Conservation (phyloP, 2,113 vertebrate species). For the Ciconia stormi region DNA sequence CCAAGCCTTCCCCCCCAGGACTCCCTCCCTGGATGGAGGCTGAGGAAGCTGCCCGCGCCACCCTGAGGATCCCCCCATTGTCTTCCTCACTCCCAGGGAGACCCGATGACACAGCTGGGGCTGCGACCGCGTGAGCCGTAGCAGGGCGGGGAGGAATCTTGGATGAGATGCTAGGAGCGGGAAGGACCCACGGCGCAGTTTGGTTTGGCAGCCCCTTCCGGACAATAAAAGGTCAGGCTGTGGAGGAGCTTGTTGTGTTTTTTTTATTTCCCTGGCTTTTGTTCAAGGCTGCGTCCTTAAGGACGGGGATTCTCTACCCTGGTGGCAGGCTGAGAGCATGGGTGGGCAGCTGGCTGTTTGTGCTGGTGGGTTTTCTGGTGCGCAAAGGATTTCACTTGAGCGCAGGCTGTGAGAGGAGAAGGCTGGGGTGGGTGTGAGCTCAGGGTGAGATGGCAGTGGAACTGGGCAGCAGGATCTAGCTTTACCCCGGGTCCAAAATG, state of each 20-base stretch:
- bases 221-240: slow-evolving; percentile 54
- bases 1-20: background rate
- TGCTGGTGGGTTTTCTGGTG: background rate
- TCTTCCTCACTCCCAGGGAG: background rate
- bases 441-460: rapidly evolving
- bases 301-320: background rate
- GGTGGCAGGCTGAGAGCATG: slow-evolving; percentile 18
- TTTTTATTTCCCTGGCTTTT: slow-evolving; percentile 41
- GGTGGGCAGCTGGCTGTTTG: slow-evolving; percentile 27
- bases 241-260: background rate
- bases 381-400: background rate
- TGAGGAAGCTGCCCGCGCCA: background rate
- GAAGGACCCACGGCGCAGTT: background rate
- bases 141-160: background rate
- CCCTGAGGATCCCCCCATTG: background rate
- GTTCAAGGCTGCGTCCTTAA: slow-evolving; percentile 52
- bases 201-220: slow-evolving; percentile 36
- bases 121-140: rapidly evolving
- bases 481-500: background rate
- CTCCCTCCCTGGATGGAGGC: background rate
- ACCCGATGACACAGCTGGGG: background rate
- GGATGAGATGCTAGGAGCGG: background rate
- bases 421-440: background rate
- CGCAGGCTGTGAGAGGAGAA: background rate
- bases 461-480: background rate